Conservation (phyloP, 37 sponge, comb jelly and placozoan genomes). For the Crambe crambe region DNA sequence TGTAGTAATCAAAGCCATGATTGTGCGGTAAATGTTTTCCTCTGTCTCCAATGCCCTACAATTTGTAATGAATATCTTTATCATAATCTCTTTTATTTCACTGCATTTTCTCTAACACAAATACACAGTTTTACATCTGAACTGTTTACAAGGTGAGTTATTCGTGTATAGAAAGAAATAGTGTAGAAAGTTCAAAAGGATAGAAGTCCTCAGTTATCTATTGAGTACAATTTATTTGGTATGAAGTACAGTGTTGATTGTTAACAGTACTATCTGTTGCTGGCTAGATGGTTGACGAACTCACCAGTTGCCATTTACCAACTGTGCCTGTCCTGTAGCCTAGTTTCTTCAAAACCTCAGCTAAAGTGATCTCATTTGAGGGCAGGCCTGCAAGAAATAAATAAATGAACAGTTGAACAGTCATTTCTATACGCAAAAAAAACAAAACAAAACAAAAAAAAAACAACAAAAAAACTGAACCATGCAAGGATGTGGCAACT, state of each 20-base stretch:
- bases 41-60: constrained; percentile 56
- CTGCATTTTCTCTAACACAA: neutral
- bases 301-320: constrained; percentile 77
- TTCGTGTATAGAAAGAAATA: too few species aligned
- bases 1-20: constrained; percentile 80
- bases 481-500: too few species aligned
- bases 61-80: neutral
- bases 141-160: too few species aligned
- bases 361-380: constrained; percentile 58
- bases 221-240: neutral
- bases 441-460: too few species aligned
- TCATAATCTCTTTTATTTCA: neutral
- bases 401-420: neutral
- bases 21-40: constrained; percentile 49
- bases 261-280: neutral
- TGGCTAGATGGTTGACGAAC: neutral
- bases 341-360: constrained; percentile 47
- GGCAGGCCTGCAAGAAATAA: constrained; percentile 44
- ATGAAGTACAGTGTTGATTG: neutral
- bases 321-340: constrained; percentile 66
- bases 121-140: neutral
- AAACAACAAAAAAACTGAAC: neutral
- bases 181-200: too few species aligned
- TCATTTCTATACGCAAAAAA: neutral
- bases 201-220: neutral